Evolutionary conservation across 2,113 vertebrate genomes (phyloP).

Genomic region (Sphyrna mokarran): DNA sequence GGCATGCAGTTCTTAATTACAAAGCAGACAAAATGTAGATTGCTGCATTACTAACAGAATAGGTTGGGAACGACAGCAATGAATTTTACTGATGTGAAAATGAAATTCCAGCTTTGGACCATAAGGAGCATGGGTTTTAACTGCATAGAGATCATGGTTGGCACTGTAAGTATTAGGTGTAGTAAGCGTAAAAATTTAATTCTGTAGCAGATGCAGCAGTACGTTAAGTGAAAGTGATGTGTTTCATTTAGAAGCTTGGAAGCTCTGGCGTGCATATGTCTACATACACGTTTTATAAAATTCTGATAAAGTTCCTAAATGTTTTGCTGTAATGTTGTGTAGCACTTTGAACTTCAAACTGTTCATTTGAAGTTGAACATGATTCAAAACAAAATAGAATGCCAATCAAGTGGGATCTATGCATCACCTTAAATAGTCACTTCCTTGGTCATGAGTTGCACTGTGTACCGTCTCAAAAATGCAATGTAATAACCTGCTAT

Average conservation of each 20-base stretch:
- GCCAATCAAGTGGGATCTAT: no score
- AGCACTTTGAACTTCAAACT: not conserved
- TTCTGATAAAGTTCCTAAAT: not conserved
- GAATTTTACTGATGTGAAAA: not conserved
- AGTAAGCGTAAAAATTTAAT: not conserved
- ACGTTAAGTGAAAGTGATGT: not conserved
- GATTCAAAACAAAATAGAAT: no score
- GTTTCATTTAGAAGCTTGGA: not conserved
- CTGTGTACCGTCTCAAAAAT: no score
- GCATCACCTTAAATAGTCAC: no score
- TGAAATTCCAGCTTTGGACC: not conserved
- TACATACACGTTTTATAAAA: not conserved
- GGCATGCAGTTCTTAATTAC: not conserved
- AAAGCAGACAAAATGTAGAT: not conserved
- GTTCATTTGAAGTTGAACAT: not conserved
- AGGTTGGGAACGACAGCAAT: not conserved
- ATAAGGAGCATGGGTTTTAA: not conserved
- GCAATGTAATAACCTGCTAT: no score
- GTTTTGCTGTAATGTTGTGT: not conserved
- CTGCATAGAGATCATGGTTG: not conserved
- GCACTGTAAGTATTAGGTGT: not conserved
- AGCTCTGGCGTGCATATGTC: not conserved
- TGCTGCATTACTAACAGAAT: not conserved
- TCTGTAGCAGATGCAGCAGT: not conserved
- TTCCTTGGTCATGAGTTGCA: no score